Evolutionary conservation across 2,888 invertebrate species (phyloP), one percentile per base, ranked within the genome.

Genomic region (Ptychoptera albimana): DNA sequence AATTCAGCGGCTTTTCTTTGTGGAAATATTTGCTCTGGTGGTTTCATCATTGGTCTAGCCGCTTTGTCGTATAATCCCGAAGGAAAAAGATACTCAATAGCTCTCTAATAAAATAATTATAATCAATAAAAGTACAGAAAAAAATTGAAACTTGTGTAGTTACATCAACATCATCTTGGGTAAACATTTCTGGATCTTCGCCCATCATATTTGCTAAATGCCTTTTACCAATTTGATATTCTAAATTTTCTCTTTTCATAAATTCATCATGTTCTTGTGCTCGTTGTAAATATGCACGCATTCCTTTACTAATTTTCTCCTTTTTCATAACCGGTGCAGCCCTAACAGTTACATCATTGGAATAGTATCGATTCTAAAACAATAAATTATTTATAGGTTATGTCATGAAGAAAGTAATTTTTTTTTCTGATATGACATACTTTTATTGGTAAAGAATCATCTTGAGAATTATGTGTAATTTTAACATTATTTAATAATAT

Each of bases 151-250:
- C n/a, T n/a, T n/a, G n/a, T n/a, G n/a, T n/a, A n/a, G n/a, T 40
- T 69, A 86, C 85, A 67, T 92, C 78, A 30, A 96, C 74, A 60
- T 93, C 87, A 44, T 78, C 73, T 59, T 94, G 87, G 0, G 84
- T 83, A 59, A 97, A 88, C 1, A 74, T 78, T 56, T 91, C 85
- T 0, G 85, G 81, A 69, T 96, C 84, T 63, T 82, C 80, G 1
- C 96, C 96, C 97, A 98, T 98, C 79, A 98, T 98, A 62, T 94
- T 96, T 1, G 98, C 97, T 50, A 98, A 73, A 69, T 98, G 94
- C 31, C 94, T 72, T 61, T 85, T 89, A 12, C 98, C 98, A 56
- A 92, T 79, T 61, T 87, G 80, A 63, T 78, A 98, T 56, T 93
- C 87, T 10, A 74, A 63, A 42, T 73, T 70, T 63, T 91, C 80